These are phyloP conservation scores for Telenomus remus DNA, from an alignment of 1,140 invertebrate genomes.

Conservation along the genomic window DNA sequence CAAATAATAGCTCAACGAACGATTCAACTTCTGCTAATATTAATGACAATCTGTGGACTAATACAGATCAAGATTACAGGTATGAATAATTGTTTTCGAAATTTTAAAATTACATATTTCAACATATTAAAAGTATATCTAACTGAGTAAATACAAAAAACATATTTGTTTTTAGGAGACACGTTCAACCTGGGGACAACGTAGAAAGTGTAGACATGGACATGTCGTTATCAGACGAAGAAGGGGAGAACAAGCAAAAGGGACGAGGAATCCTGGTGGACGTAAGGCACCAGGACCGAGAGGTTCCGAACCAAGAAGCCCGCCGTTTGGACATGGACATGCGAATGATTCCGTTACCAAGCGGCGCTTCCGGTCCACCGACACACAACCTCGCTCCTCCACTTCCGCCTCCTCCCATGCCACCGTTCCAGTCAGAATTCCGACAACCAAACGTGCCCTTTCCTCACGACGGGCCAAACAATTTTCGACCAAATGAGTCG, in stretches of 20 bases:
- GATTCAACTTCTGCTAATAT: constrained; percentile 57
- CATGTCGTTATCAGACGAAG: constrained; percentile 80
- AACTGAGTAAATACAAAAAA: constrained; percentile 4
- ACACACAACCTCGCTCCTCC: constrained; percentile 51
- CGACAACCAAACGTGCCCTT: constrained; percentile 57
- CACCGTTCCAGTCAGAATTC: constrained; percentile 62
- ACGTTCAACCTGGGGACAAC: constrained; percentile 76
- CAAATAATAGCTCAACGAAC: constrained; percentile 67
- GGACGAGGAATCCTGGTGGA: constrained; percentile 67
- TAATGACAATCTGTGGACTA: constrained; percentile 67
- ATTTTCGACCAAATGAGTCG: constrained; percentile 59
- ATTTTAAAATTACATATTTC: not conserved
- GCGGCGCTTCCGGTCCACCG: constrained; percentile 19
- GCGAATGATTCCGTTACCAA: constrained; percentile 68
- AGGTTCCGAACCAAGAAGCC: constrained; percentile 55
- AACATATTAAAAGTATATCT: not conserved
- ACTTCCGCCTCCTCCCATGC: constrained; percentile 61
- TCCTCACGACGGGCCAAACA: constrained; percentile 55
- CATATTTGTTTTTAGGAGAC: constrained; percentile 62
- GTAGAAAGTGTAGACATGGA: constrained; percentile 84
- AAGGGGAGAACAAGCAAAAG: constrained; percentile 72
- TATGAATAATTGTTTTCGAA: constrained; percentile 34
- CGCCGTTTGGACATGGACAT: constrained; percentile 66
- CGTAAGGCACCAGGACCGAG: constrained; percentile 69
- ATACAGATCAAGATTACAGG: constrained; percentile 72